Percentiles rank a stretch among this genome's conserved stretches.
Conservation (phyloP, 2,797 vertebrate species). For the Eulemur mongoz region DNA sequence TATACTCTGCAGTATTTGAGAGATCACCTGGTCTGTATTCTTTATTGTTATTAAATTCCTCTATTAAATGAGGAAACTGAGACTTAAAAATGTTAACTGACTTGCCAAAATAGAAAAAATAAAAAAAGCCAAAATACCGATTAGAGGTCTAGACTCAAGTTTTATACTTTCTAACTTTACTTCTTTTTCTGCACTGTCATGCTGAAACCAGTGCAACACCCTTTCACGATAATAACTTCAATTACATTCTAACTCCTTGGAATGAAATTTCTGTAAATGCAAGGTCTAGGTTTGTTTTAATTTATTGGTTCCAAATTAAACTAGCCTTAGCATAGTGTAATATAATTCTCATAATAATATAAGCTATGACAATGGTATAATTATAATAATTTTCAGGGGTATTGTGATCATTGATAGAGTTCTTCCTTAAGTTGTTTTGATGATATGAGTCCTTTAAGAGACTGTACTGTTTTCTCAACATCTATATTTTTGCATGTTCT, state of each 20-base stretch:
- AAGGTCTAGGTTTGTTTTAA: slow-evolving; percentile 26
- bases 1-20: neutral
- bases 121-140: neutral
- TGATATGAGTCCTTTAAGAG: neutral
- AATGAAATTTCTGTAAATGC: slow-evolving; percentile 4
- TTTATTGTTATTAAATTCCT: neutral
- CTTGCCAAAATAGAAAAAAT: neutral
- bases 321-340: neutral
- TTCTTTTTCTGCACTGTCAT: neutral
- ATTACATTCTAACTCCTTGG: neutral
- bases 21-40: neutral
- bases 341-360: neutral
- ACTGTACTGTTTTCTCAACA: neutral
- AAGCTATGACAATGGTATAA: neutral
- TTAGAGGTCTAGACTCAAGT: neutral
- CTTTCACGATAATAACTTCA: neutral
- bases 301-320: slow-evolving; percentile 35
- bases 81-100: neutral
- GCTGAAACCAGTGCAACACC: neutral
- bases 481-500: neutral
- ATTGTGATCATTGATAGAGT: neutral
- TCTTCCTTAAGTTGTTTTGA: slow-evolving; percentile 3
- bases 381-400: neutral
- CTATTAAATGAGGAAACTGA: slow-evolving; percentile 15
- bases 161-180: neutral